phyloP scores from a whole-genome alignment of 2,888 invertebrate species.

The Cremastinae sp. region DNA sequence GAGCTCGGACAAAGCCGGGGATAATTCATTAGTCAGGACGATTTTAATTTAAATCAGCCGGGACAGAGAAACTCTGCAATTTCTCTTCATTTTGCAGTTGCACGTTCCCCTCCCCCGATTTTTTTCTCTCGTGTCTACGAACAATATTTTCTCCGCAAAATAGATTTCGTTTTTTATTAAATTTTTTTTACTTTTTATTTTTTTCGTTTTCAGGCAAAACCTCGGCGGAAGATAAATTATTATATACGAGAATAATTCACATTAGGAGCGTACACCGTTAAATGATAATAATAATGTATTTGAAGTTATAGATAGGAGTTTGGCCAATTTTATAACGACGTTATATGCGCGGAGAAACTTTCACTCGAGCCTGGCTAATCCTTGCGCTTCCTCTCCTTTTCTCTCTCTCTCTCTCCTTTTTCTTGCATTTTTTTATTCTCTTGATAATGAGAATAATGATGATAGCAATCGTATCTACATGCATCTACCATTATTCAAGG shows the following conservation, averaged over 20 bases:
- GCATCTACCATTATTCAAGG: neutral
- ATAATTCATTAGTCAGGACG: conserved; percentile 56
- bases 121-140: too few species aligned
- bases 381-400: conserved; percentile 11
- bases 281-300: conserved; percentile 15
- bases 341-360: conserved; percentile 33
- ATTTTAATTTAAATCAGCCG: conserved; percentile 48
- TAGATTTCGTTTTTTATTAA: neutral
- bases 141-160: too few species aligned
- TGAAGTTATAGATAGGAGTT: conserved; percentile 1
- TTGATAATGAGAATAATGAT: conserved; percentile 12
- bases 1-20: conserved; percentile 51
- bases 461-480: conserved; percentile 1
- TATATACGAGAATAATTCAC: conserved; percentile 30
- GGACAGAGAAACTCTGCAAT: conserved; percentile 17
- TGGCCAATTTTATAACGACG: conserved; percentile 32
- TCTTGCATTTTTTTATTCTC: neutral
- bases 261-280: conserved; percentile 2
- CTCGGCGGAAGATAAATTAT: conserved; percentile 1
- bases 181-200: neutral
- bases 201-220: too few species aligned
- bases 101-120: too few species aligned
- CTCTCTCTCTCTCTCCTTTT: neutral
- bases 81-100: neutral
- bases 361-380: conserved; percentile 16